A percentile compares a stretch with the other conserved stretches of the same genome.
Evolutionary conservation across 2,888 invertebrate genomes (phyloP).

Genomic region (Leistus spinibarbis): DNA sequence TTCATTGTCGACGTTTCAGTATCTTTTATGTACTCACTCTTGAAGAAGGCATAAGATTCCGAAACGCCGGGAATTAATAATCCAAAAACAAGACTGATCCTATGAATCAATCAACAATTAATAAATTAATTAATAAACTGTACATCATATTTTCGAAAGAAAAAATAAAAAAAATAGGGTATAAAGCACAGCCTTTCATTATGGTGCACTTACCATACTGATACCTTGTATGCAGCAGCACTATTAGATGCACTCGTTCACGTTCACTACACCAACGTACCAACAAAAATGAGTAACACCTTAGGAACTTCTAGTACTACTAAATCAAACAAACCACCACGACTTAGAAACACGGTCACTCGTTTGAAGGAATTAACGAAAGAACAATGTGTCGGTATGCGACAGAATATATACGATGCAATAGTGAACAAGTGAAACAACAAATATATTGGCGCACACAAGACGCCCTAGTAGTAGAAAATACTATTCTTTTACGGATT

Average conservation of each 20-base stretch:
- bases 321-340: conserved; percentile 12
- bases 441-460: conserved; percentile 22
- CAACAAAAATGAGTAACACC: background rate
- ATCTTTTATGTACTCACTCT: too few relatives aligned
- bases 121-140: too few relatives aligned
- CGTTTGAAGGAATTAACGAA: background rate
- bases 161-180: too few relatives aligned
- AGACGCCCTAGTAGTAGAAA: conserved; percentile 22
- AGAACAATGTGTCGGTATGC: conserved; percentile 10
- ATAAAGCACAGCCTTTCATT: background rate
- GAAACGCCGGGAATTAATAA: too few relatives aligned
- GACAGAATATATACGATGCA: conserved; percentile 12
- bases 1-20: too few relatives aligned
- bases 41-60: too few relatives aligned
- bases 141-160: background rate
- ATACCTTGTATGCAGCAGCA: background rate
- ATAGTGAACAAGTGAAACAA: conserved; percentile 1
- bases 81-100: too few relatives aligned
- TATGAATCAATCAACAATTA: too few relatives aligned
- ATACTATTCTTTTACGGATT: conserved; percentile 17
- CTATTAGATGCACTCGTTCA: background rate
- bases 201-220: background rate
- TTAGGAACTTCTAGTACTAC: conserved; percentile 14
- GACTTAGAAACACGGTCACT: conserved; percentile 2
- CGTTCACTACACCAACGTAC: conserved; percentile 7